Evolutionary conservation across 1,140 invertebrate species (phyloP).

Genomic region (Drosophila kanapiae): DNA sequence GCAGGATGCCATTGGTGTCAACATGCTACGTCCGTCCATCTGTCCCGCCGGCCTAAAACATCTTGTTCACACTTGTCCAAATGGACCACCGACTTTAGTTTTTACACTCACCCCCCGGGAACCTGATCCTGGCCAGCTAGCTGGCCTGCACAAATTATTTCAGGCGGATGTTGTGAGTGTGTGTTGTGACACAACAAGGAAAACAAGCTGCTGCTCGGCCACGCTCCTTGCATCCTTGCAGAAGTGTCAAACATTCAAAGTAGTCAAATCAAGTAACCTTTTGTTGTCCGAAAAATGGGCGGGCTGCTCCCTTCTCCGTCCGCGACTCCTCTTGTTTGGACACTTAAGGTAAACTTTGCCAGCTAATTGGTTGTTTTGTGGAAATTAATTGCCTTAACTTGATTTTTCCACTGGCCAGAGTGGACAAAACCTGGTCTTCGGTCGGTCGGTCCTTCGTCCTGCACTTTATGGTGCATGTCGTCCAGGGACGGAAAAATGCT

Average conservation of each 20-base stretch:
- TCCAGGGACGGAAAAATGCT: not conserved
- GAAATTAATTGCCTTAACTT: slow-evolving; percentile 85
- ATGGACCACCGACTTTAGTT: slow-evolving; percentile 57
- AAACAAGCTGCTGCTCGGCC: slow-evolving; percentile 69
- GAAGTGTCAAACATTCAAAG: slow-evolving; percentile 85
- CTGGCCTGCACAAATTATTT: slow-evolving; percentile 72
- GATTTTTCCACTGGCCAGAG: slow-evolving; percentile 67
- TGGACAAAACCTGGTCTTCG: slow-evolving; percentile 12
- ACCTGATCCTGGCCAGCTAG: not conserved
- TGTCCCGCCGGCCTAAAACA: slow-evolving; percentile 77
- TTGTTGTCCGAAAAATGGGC: slow-evolving; percentile 60
- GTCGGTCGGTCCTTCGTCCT: slow-evolving; percentile 22
- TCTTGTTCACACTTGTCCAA: slow-evolving; percentile 82
- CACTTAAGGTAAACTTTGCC: slow-evolving; percentile 85
- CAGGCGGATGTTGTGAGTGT: slow-evolving; percentile 53
- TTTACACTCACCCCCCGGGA: slow-evolving; percentile 7
- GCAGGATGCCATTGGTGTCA: slow-evolving; percentile 76
- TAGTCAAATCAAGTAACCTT: slow-evolving; percentile 85
- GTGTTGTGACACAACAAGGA: slow-evolving; percentile 72
- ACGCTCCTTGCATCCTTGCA: slow-evolving; percentile 28
- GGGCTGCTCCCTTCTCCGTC: not conserved
- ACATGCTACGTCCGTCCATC: slow-evolving; percentile 57
- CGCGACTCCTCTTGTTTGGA: slow-evolving; percentile 69
- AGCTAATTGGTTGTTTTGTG: slow-evolving; percentile 85
- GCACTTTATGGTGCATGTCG: slow-evolving; percentile 81